Base-by-base conservation (phyloP, 1,140 invertebrate species). In the Helicoverpa zea region DNA sequence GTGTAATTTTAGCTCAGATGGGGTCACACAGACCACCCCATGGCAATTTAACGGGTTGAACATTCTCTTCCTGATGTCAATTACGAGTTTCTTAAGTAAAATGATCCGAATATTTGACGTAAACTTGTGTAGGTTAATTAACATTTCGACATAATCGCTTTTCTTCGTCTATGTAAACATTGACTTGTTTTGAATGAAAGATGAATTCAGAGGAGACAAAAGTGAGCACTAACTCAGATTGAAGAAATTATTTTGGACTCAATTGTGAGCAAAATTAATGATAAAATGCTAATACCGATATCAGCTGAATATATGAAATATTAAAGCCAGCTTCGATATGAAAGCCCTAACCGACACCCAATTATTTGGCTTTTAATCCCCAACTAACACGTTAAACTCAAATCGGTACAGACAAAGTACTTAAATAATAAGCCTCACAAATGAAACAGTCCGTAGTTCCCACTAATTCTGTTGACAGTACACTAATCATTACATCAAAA, bases 1-100 rank as follows among this genome's bases (percentile, higher is more conserved):
- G 88, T 88, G 90, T 92, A 93, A 94, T 92, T 94, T 92, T 90
- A 92, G 89, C 86, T 87, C 87, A 86, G 89, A 90, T 90, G 87
- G 91, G 91, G 91, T 91, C 91, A 92, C 81, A 77, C 84, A 84
- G 85, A 88, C 79, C 83, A 90, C 87, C 90, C 89, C 83, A 85
- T 88, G 83, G 91, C 87, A 92, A 92, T 94, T 88, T 92, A 91
- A 92, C 87, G 86, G 88, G 88, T 86, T 87, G 81, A 84, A 82
- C 82, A 83, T 84, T 84, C 83, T 86, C 82, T 84, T 82, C 80
- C 81, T 83, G 83, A 83, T 90, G 88, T 88, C 87, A 86, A 87
- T 87, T 90, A 86, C 82, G 78, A 89, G 85, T 88, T 88, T 78
- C 86, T 86, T 83, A 79, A 83, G 79, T 82, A 83, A 83, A 84